Evolutionary conservation across 2,113 vertebrate genomes (phyloP).

Genomic region (Macrotis lagotis): DNA sequence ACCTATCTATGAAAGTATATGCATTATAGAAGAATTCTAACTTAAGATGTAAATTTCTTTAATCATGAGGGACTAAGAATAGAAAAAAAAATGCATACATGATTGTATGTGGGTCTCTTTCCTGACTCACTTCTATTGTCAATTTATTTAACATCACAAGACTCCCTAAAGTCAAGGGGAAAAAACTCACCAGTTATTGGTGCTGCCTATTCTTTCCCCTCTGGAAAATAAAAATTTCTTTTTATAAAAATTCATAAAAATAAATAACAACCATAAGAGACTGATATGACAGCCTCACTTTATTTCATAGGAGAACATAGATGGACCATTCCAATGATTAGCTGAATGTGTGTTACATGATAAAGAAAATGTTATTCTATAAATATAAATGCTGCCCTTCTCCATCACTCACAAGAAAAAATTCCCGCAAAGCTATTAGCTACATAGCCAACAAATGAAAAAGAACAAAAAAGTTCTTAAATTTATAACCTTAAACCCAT

Average conservation of each 20-base stretch:
- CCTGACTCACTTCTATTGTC: neutral
- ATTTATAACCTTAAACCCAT: neutral
- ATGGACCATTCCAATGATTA: neutral
- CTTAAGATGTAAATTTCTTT: neutral
- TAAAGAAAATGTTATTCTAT: neutral
- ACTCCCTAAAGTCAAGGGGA: neutral
- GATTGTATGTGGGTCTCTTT: neutral
- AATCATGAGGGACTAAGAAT: neutral
- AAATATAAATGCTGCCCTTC: neutral
- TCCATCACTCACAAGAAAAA: neutral
- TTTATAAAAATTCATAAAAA: neutral
- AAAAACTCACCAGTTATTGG: neutral
- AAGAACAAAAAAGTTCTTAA: neutral
- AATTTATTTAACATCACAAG: neutral
- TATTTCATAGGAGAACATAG: neutral
- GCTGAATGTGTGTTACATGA: neutral
- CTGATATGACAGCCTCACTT: neutral
- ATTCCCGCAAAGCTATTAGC: neutral
- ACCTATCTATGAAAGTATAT: neutral
- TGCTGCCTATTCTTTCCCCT: neutral
- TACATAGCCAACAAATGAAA: neutral
- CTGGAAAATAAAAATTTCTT: neutral
- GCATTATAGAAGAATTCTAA: neutral
- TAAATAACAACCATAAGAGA: neutral
- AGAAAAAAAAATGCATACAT: too few species aligned